phyloP scores from a whole-genome alignment of 2,797 vertebrate genomes.

The Aselliscus stoliczkanus region DNA sequence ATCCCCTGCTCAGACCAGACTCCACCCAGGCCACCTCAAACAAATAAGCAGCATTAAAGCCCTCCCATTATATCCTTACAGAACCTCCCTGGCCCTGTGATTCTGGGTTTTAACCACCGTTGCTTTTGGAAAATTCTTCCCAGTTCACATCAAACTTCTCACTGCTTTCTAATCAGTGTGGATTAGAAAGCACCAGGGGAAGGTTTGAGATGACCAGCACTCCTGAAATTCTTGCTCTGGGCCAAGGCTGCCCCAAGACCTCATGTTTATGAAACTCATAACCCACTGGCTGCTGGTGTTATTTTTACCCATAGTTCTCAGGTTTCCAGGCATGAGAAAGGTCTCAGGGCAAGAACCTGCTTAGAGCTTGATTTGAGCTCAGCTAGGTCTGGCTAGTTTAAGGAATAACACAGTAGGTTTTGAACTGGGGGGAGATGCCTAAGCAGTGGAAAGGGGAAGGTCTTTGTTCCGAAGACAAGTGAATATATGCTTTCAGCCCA shows the following conservation, averaged over 20 bases:
- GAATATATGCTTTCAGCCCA: neutral
- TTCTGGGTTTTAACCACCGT: neutral
- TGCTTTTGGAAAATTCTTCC: neutral
- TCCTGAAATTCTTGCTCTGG: rapidly evolving
- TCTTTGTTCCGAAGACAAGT: neutral
- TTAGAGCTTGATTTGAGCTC: neutral
- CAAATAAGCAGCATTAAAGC: neutral
- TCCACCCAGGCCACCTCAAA: neutral
- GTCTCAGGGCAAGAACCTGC: neutral
- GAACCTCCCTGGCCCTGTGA: neutral
- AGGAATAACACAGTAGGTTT: neutral
- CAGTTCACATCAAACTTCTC: neutral
- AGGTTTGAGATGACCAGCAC: neutral
- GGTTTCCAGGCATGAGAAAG: neutral
- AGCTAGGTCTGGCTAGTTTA: neutral
- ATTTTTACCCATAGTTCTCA: neutral
- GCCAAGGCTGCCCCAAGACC: neutral
- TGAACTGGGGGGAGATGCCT: neutral
- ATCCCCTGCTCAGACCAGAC: neutral
- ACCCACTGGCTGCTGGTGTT: neutral
- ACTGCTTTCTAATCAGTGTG: neutral
- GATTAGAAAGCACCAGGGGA: neutral
- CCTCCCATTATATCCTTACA: neutral
- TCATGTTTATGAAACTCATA: neutral
- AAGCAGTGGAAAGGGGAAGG: neutral